Evolutionary conservation across 2,797 vertebrate genomes (phyloP), one percentile per base, ranked within the genome.

Genomic region (Trachops cirrhosus): DNA sequence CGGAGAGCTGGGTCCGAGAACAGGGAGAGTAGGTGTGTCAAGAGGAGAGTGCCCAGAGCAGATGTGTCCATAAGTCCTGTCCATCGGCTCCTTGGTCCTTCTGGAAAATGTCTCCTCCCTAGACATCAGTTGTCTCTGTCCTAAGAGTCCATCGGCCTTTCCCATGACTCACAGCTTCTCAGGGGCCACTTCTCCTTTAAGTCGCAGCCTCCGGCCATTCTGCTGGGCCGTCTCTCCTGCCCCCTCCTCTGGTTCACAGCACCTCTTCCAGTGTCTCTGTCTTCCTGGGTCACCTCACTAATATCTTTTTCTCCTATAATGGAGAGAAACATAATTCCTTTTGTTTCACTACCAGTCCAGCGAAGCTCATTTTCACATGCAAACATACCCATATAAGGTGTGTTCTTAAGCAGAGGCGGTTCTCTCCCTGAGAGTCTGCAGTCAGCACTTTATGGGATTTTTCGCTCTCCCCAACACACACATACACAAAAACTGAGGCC

Each of bases 321-420:
- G 12, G 19, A 54, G 12, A 93, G 54, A 73, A 82, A 64, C 4
- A 0, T 62, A 75, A 85, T 74, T 73, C 22, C 74, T 80, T 87
- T 70, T 9, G 22, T 64, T 85, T 73, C 39, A n/a, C 7, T 77
- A 19, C 37, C 77, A 77, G 59, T 22, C 41, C 50, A 78, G 37
- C 3, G 14, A 67, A 77, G 73, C 62, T 93, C 68, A 34, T 92
- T 70, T 92, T 62, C 44, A 64, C 67, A 64, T 92, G 9, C 86
- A 86, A 83, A 88, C 74, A 92, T 83, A 70, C 2, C 88, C 73
- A 75, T 75, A 82, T 88, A 97, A 75, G 50, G 86, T 77, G 32
- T 24, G 6, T 26, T 75, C 68, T 41, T 64, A 67, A 73, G 79
- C 59, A n/a, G 39, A 80, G 57, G 62, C 57, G 15, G 7, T 26